A percentile compares a stretch with the other conserved stretches of the same genome.
These are phyloP conservation scores for Tenthredo mesomela DNA, from an alignment of 2,888 invertebrate species.

Conservation along the genomic window DNA sequence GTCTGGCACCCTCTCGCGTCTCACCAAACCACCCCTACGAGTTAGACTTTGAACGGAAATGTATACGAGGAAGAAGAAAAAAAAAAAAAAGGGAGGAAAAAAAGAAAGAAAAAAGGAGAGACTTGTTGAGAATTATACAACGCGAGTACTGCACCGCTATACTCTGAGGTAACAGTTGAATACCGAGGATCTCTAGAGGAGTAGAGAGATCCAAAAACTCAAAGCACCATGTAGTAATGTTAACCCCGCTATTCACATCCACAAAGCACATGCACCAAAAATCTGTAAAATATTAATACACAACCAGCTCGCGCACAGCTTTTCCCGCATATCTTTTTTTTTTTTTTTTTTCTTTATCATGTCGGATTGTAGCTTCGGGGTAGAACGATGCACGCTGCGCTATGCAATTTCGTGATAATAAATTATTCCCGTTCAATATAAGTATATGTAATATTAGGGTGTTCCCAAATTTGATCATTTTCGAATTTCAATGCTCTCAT, in stretches of 20 bases:
- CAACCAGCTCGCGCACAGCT: background rate
- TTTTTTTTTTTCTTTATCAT: background rate
- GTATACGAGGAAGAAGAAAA: background rate
- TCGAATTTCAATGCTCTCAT: too few relatives aligned
- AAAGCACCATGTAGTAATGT: background rate
- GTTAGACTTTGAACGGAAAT: conserved; percentile 36
- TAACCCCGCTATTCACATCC: conserved; percentile 3
- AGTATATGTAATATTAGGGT: background rate
- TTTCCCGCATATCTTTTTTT: background rate
- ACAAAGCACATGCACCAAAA: background rate
- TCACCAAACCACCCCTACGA: background rate
- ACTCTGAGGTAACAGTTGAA: background rate
- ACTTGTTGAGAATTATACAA: conserved; percentile 31
- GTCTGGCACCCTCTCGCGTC: background rate
- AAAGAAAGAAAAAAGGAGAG: background rate
- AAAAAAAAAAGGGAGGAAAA: background rate
- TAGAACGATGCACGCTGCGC: background rate
- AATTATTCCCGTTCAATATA: background rate
- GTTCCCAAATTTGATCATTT: too few relatives aligned
- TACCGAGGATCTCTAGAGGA: background rate
- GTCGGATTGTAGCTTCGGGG: background rate
- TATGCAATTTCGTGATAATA: background rate
- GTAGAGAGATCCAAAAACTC: background rate
- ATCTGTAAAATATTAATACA: conserved; percentile 1
- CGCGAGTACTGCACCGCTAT: conserved; percentile 8